Evolutionary conservation across 2,888 invertebrate species (phyloP), one percentile per base, ranked within the genome.

Genomic region (Mechanitis mazaeus): DNA sequence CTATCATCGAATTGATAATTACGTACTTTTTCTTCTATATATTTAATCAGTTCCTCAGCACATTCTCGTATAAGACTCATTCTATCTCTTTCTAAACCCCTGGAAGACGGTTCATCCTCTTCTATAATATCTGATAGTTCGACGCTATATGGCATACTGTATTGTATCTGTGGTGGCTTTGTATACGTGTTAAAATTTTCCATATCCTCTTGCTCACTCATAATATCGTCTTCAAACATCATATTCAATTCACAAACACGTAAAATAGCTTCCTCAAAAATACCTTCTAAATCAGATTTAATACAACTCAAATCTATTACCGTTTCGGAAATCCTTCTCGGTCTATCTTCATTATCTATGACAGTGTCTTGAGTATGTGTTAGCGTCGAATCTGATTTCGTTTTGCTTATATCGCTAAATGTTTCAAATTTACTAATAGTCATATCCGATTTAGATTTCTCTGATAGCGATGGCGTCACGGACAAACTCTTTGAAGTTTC

Each of bases 361-460:
- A 90, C 87, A 0, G 90, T 90, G 12, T 90, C 90, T 73, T 83
- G 85, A 1, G 90, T 90, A 28, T 87, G 87, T 0, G 88, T 89
- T 31, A 90, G 66, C 0, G 90, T 90, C 0, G 88, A 87, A 68
- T 90, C 90, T 0, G 90, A 90, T 78, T 90, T 90, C 0, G 90
- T 90, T 68, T 87, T 90, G 63, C 87, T 89, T 20, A 90, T 82
- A 64, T 90, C 90, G 63, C 87, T 88, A 38, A 80, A 83, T 0
- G 87, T 89, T 68, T 87, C 90, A 38, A 89, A 68, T 70, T 80
- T 85, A 61, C 85, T 87, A n/a, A 90, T 83, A 6, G 90, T 90
- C 31, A 87, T 76, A 66, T 90, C 90, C 0, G 90, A 90, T 71
- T 90, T 90, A 0, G 89, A 89, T 66, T 87, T 90, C 47, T 89